Evolutionary conservation across 2,888 invertebrate species (phyloP), one percentile per base, ranked within the genome.

Genomic region (Noctua janthina): DNA sequence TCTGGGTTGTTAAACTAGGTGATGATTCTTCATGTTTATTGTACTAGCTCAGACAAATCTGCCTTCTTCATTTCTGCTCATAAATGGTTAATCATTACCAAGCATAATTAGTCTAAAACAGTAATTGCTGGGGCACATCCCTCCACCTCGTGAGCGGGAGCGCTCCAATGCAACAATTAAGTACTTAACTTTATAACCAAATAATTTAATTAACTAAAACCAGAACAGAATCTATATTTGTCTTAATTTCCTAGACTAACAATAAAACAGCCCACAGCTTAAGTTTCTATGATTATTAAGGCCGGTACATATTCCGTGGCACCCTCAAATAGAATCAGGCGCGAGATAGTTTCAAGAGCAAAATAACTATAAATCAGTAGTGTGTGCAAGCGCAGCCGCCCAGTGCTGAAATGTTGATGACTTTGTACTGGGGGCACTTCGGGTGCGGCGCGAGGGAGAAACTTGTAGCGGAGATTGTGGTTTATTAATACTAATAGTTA

Each of bases 341-440:
- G 81, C 85, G 91, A 93, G 94, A 95, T 93, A 92, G 92, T 93
- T 93, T 95, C 95, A 95, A 95, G 96, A 95, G 94, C 93, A 94
- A 92, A 93, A 93, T 92, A 93, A 90, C 87, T 90, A 95, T 96
- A 95, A 96, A 96, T 96, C 95, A 95, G 91, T 87, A 85, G 93
- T 77, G 89, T 91, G 91, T 84, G 92, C 91, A 86, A 82, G 91
- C 91, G 92, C 95, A 95, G 95, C 93, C 94, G 93, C 91, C 94
- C 92, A 87, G 88, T 92, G 96, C 93, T 95, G 96, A 96, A 93
- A 95, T 92, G 94, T 96, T 96, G 94, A 96, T 95, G 94, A 91
- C 92, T 93, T 87, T 74, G 89, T 87, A 88, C 91, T 89, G 90
- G 89, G 90, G 91, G 92, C 89, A 85, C 74, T 85, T 84, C 75